Evolutionary conservation across 2,888 invertebrate genomes (phyloP).

Genomic region (Opisthograptis luteolata): DNA sequence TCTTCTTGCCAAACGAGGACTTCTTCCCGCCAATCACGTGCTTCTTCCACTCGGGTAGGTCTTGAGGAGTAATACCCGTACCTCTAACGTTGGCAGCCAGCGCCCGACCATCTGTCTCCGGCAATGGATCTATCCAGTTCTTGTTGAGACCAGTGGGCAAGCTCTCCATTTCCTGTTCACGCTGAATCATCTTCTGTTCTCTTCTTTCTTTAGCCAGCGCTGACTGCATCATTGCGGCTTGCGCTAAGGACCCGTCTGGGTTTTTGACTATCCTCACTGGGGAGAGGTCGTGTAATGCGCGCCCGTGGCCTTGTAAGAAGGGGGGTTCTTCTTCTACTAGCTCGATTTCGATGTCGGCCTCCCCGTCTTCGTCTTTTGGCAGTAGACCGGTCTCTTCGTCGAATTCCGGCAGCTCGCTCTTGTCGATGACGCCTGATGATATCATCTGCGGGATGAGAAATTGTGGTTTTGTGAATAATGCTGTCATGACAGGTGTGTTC

Average conservation of each 20-base stretch:
- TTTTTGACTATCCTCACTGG: slow-evolving; percentile 98
- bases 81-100: slow-evolving; percentile 92
- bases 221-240: slow-evolving; percentile 99
- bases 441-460: slow-evolving; percentile 87
- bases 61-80: slow-evolving; percentile 92
- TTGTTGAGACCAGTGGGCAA: slow-evolving; percentile 90
- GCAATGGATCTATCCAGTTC: slow-evolving; percentile 98
- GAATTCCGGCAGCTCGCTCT: slow-evolving; percentile 97
- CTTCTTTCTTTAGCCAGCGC: slow-evolving; percentile 98
- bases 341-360: slow-evolving; percentile 99
- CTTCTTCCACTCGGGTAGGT: slow-evolving; percentile 99
- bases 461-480: no score
- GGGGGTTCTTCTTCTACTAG: slow-evolving; percentile 99
- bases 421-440: slow-evolving; percentile 95
- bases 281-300: slow-evolving; percentile 95
- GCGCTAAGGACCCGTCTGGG: slow-evolving; percentile 99
- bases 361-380: slow-evolving; percentile 96
- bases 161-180: slow-evolving; percentile 95
- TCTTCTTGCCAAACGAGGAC: slow-evolving; percentile 98
- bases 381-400: slow-evolving; percentile 97
- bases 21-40: slow-evolving; percentile 99
- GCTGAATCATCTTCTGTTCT: slow-evolving; percentile 97
- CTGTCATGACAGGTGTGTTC: no score
- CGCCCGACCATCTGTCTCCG: slow-evolving; percentile 90
- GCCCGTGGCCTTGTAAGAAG: slow-evolving; percentile 96